Evolutionary conservation across 1,140 invertebrate genomes (phyloP).

Genomic region (Spodoptera frugiperda): DNA sequence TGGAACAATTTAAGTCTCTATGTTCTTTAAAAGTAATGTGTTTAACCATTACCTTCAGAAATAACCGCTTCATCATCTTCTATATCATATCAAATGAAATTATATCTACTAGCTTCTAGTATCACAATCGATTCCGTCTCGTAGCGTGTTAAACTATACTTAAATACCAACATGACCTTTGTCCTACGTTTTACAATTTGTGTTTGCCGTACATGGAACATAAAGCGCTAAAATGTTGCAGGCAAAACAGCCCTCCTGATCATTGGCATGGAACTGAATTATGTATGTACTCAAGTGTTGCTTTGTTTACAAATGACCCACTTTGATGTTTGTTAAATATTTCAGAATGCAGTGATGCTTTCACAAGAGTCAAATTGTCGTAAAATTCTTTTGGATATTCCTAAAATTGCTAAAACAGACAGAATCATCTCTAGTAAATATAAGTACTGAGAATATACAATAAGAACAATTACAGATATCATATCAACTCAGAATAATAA

Average conservation of each 20-base stretch:
- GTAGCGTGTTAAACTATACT: constrained; percentile 3
- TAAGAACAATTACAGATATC: too few species aligned
- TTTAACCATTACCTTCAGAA: too few species aligned
- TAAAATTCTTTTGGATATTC: constrained; percentile 24
- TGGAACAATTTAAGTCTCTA: too few species aligned
- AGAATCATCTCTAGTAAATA: too few species aligned
- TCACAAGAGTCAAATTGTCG: constrained; percentile 5
- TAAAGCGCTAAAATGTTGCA: constrained; percentile 49
- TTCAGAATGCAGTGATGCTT: constrained; percentile 1
- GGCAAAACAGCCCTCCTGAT: background rate
- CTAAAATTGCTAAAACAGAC: constrained; percentile 4
- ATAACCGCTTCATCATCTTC: too few species aligned
- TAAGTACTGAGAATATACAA: too few species aligned
- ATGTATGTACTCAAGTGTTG: constrained; percentile 25
- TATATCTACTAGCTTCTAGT: background rate
- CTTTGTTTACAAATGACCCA: constrained; percentile 28
- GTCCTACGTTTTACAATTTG: constrained; percentile 45
- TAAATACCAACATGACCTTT: constrained; percentile 55
- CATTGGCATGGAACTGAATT: constrained; percentile 12
- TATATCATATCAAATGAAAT: background rate
- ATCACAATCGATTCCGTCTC: background rate
- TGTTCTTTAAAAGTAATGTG: too few species aligned
- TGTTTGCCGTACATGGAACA: constrained; percentile 55
- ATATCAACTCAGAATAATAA: background rate
- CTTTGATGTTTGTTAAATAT: constrained; percentile 36